phyloP scores from a whole-genome alignment of 2,888 invertebrate species.

The Deroplatys truncata region DNA sequence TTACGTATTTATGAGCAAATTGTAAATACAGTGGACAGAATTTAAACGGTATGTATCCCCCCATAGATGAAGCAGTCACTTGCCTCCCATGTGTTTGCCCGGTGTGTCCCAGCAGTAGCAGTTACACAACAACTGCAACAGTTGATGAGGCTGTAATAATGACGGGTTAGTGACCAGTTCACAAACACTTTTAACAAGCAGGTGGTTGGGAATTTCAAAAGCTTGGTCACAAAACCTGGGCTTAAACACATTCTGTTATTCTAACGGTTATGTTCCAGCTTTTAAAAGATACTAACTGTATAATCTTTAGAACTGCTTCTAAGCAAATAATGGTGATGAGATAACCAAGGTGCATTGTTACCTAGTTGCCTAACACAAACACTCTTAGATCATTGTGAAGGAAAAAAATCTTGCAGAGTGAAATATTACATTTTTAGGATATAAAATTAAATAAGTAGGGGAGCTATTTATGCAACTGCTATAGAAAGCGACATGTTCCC shows the following conservation, averaged over 20 bases:
- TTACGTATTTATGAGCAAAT: not conserved
- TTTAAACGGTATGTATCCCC: not conserved
- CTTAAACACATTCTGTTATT: not conserved
- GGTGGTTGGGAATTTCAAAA: not conserved
- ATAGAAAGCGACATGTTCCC: too few species aligned
- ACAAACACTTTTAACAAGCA: not conserved
- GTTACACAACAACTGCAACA: not conserved
- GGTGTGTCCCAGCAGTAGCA: not conserved
- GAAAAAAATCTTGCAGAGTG: too few species aligned
- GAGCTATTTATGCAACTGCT: too few species aligned
- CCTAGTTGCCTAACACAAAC: not conserved
- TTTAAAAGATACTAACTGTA: not conserved
- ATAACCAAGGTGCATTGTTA: not conserved
- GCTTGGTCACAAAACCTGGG: not conserved
- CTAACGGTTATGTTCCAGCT: too few species aligned
- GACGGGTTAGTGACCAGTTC: not conserved
- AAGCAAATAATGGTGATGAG: not conserved
- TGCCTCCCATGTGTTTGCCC: conserved; percentile 16
- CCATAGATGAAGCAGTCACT: conserved; percentile 6
- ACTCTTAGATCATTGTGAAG: too few species aligned
- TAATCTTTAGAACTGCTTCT: not conserved
- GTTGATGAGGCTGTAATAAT: not conserved
- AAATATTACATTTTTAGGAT: too few species aligned
- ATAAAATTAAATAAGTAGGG: too few species aligned
- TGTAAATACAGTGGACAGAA: not conserved